These are phyloP conservation scores for Cremastobaeus sp. DNA, from an alignment of 2,888 invertebrate species.

Conservation along the genomic window DNA sequence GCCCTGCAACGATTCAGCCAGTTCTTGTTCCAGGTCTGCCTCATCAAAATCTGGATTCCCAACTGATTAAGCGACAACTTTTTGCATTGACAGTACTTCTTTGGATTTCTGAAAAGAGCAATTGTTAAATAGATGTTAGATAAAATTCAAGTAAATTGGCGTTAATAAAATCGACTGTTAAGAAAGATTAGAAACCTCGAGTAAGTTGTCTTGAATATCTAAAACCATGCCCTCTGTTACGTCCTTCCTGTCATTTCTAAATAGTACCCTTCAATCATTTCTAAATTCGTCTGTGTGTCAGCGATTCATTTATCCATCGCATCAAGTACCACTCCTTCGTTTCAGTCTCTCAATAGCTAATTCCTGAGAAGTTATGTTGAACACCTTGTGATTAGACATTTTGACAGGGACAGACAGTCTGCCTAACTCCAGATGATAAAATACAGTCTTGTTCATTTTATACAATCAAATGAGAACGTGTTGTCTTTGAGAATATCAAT, in stretches of 20 bases:
- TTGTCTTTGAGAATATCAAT: conserved; percentile 74
- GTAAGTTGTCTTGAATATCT: conserved; percentile 86
- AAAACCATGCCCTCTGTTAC: conserved; percentile 85
- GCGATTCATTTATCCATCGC: conserved; percentile 80
- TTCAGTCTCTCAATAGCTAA: conserved; percentile 81
- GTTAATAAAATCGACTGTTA: conserved; percentile 9
- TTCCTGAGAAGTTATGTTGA: conserved; percentile 80
- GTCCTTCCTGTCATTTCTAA: conserved; percentile 83
- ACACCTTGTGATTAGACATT: conserved; percentile 66
- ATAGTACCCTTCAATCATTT: conserved; percentile 81
- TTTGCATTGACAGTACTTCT: conserved; percentile 76
- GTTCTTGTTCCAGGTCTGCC: conserved; percentile 84
- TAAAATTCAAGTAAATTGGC: not conserved
- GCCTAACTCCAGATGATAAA: conserved; percentile 66
- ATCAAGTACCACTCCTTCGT: conserved; percentile 80
- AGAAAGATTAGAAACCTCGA: conserved; percentile 80
- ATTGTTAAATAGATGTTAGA: not conserved
- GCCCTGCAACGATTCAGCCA: conserved; percentile 81
- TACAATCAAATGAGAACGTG: conserved; percentile 79
- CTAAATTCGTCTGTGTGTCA: conserved; percentile 81
- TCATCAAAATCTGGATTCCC: conserved; percentile 78
- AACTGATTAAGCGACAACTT: conserved; percentile 79
- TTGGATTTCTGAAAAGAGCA: conserved; percentile 25
- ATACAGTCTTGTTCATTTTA: conserved; percentile 74
- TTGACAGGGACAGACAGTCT: conserved; percentile 71